Conservation (phyloP, 2,113 vertebrate species). For the Lamprotornis superbus region DNA sequence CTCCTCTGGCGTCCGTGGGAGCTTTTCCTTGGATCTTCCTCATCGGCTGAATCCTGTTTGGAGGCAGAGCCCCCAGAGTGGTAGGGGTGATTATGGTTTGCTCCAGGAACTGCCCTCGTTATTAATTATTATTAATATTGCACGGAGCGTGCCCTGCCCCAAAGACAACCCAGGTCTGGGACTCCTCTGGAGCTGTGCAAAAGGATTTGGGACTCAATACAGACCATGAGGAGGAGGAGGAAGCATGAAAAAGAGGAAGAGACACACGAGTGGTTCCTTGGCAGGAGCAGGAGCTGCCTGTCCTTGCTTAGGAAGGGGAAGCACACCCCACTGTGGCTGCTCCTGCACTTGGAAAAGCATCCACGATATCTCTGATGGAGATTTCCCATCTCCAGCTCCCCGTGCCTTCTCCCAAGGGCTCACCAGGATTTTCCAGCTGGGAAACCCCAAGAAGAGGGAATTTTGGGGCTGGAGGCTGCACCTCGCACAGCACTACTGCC, state of each 20-base stretch:
- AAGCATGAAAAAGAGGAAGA: not conserved
- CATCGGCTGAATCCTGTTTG: not conserved
- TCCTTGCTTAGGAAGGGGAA: slow-evolving; percentile 10
- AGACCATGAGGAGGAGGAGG: not conserved
- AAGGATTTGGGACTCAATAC: not conserved
- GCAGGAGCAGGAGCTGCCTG: not conserved
- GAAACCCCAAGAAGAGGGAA: not conserved
- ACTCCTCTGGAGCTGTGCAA: not conserved
- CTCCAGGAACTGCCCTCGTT: not conserved
- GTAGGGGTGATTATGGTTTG: not conserved
- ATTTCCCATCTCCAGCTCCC: not conserved
- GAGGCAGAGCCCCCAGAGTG: not conserved
- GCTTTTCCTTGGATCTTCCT: not conserved
- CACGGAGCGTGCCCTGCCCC: not conserved
- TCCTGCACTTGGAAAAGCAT: fast-evolving
- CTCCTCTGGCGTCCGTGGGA: slow-evolving; percentile 2
- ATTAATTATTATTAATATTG: not conserved
- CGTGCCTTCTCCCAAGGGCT: fast-evolving
- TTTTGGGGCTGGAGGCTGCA: not conserved
- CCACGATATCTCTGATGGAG: not conserved
- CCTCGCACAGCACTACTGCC: fast-evolving
- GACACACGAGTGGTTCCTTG: not conserved
- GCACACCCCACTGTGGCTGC: slow-evolving; percentile 35
- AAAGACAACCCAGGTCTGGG: not conserved
- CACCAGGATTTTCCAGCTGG: not conserved